Percentiles rank a stretch among this genome's conserved stretches.
Evolutionary conservation across 2,888 invertebrate genomes (phyloP).

Genomic region (Panzeria rudis): DNA sequence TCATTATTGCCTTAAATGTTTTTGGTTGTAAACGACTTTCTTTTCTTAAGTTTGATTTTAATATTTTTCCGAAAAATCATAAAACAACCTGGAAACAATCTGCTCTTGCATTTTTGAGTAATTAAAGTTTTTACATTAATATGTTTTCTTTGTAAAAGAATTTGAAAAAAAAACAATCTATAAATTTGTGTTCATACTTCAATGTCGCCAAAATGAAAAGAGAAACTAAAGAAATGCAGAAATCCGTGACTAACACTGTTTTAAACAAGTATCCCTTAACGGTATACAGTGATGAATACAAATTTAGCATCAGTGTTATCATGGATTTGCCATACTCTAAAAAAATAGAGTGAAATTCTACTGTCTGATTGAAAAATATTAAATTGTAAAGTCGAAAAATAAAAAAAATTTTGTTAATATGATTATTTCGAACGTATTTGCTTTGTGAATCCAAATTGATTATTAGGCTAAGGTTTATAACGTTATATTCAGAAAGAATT

Average conservation of each 20-base stretch:
- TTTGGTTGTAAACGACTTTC: too few species aligned
- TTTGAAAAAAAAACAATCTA: neutral
- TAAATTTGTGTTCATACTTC: slow-evolving; percentile 17
- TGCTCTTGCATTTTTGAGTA: neutral
- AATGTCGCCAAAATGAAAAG: slow-evolving; percentile 50
- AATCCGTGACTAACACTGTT: slow-evolving; percentile 80
- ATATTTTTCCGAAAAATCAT: neutral
- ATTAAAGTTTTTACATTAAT: slow-evolving; percentile 13
- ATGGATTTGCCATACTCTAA: neutral
- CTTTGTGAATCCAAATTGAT: too few species aligned
- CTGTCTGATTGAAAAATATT: too few species aligned
- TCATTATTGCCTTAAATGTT: too few species aligned
- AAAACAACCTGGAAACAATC: too few species aligned
- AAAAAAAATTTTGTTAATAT: too few species aligned
- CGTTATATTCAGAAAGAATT: too few species aligned
- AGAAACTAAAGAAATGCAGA: slow-evolving; percentile 75
- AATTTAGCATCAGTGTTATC: neutral
- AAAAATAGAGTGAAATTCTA: too few species aligned
- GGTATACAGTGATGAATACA: neutral
- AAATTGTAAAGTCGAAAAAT: too few species aligned
- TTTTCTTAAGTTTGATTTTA: neutral
- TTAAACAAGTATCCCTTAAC: slow-evolving; percentile 75
- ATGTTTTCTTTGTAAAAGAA: slow-evolving; percentile 2
- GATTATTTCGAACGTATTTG: too few species aligned
- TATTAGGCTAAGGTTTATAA: too few species aligned